A percentile compares a stretch with the other conserved stretches of the same genome.
Conservation (phyloP, 2,888 invertebrate species). For the Meteorus cinctellus region DNA sequence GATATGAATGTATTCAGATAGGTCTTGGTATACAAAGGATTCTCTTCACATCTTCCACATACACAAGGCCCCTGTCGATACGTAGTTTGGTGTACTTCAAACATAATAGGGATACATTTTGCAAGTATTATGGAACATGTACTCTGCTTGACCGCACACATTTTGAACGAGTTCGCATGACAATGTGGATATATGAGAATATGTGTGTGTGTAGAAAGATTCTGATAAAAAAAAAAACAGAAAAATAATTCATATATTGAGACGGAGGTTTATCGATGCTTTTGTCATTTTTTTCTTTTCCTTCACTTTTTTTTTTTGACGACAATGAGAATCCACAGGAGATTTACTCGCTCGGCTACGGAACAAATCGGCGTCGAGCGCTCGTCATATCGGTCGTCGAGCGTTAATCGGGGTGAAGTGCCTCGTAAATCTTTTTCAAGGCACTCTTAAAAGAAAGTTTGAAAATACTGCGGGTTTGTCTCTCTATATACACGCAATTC, state of each 20-base stretch:
- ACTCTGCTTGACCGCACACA: neutral
- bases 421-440: slow-evolving; percentile 52
- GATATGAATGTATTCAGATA: slow-evolving; percentile 49
- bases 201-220: too few species aligned
- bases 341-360: slow-evolving; percentile 37
- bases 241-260: slow-evolving; percentile 43
- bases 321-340: slow-evolving; percentile 37
- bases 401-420: slow-evolving; percentile 51
- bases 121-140: neutral
- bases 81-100: neutral
- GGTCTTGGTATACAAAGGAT: neutral
- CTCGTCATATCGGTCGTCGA: slow-evolving; percentile 47
- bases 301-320: slow-evolving; percentile 1
- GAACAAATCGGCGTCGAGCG: slow-evolving; percentile 34
- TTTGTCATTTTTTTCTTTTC: slow-evolving; percentile 23
- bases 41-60: neutral
- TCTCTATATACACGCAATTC: slow-evolving; percentile 17
- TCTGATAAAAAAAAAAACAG: neutral
- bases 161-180: too few species aligned
- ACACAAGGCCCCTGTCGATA: neutral
- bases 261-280: slow-evolving; percentile 36
- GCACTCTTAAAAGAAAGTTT: slow-evolving; percentile 37
- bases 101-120: neutral
- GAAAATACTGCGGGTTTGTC: slow-evolving; percentile 39
- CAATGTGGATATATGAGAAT: neutral